Percentiles rank a stretch among this genome's conserved stretches.
These are phyloP conservation scores for Okamejei kenojei DNA, from an alignment of 2,797 vertebrate genomes.

Conservation along the genomic window DNA sequence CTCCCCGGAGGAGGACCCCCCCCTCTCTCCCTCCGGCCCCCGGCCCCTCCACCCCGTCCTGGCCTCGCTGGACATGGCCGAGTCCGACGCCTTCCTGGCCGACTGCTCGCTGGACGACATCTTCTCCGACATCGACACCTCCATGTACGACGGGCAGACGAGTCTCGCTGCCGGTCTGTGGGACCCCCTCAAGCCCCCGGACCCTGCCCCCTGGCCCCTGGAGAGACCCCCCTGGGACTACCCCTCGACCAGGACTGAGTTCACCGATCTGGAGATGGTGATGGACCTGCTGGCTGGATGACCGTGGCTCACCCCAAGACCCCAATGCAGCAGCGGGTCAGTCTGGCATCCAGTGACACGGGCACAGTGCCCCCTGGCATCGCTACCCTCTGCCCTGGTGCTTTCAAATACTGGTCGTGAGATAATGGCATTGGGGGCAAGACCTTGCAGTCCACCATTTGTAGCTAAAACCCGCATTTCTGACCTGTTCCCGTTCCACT, in stretches of 20 bases:
- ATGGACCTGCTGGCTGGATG: constrained; percentile 54
- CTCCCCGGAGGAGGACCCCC: constrained; percentile 43
- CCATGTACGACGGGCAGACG: constrained; percentile 57
- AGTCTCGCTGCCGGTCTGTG: constrained; percentile 43
- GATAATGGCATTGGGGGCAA: too few species aligned
- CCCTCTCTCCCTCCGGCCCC: constrained; percentile 13
- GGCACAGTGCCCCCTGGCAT: too few species aligned
- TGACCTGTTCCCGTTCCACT: too few species aligned
- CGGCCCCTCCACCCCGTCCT: constrained; percentile 35
- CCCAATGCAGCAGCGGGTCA: too few species aligned
- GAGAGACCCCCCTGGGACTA: constrained; percentile 41
- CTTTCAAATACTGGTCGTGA: too few species aligned
- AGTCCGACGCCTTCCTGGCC: constrained; percentile 48
- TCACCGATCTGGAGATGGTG: constrained; percentile 53
- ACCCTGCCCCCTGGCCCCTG: constrained; percentile 41
- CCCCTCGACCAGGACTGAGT: constrained; percentile 41
- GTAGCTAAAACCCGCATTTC: too few species aligned
- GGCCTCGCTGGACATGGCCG: constrained; percentile 46
- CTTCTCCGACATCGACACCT: constrained; percentile 58
- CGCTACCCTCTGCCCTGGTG: too few species aligned
- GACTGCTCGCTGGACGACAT: constrained; percentile 52
- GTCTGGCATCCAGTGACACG: too few species aligned
- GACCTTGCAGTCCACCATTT: too few species aligned
- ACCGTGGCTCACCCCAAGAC: too few species aligned
- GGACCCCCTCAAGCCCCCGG: constrained; percentile 41